Evolutionary conservation across 2,797 vertebrate genomes (phyloP), one percentile per base, ranked within the genome.

Genomic region (Toxotes lorentzi): DNA sequence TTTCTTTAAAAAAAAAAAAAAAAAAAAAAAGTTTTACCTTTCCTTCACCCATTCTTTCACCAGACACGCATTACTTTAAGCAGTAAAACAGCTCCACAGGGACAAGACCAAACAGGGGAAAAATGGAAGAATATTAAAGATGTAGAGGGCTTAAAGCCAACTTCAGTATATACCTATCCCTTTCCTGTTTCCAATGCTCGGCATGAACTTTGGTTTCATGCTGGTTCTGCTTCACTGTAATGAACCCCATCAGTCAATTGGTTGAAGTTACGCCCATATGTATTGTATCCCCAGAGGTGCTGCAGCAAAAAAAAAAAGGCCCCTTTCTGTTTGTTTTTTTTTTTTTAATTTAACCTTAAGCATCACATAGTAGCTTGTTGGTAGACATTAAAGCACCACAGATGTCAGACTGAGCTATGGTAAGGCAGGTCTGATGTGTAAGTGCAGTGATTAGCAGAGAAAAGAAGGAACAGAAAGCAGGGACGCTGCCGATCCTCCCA

Each of bases 381-480:
- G 11, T 74, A 35, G 43, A 76, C 43, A 43, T 63, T 72, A 53
- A 69, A 68, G 47, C 65, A 61, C 17, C 58, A 17, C 66, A 75
- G 68, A 76, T 60, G 79, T 78, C 75, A 80, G 50, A 43, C 56
- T 35, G 30, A 64, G 71, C 70, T 53, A 43, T 16, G 58, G 76
- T 69, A 27, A 81, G 17, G 4, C 51, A 43, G 5, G 16, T 80
- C 62, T 81, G 73, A 82, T 78, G 66, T 62, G 58, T 82, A 85
- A 90, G 78, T 69, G 71, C n/a, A 54, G 48, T 7, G 43, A 84
- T 89, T 81, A 89, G 79, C 32, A 34, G 47, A 43, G 43, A 65
- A 67, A 73, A 54, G 47, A 61, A 74, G 3, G 27, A 51, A 70
- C 0, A 7, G 57, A 57, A 61, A 67, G 57, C 66, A 34, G 51